Evolutionary conservation across 2,888 invertebrate species (phyloP), one percentile per base, ranked within the genome.

Genomic region (Troides oblongomaculatus): DNA sequence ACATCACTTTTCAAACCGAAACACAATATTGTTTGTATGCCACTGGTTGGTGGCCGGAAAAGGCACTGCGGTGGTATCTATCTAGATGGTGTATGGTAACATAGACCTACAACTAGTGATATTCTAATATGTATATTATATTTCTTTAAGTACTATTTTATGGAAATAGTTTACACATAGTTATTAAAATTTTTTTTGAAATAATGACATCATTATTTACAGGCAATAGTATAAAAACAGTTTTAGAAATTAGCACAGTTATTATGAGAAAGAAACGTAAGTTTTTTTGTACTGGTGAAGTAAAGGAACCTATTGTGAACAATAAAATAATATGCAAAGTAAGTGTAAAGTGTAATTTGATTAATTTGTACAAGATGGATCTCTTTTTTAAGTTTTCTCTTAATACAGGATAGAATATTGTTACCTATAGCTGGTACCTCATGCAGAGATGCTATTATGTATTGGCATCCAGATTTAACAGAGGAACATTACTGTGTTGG

Each of bases 311-410:
- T 0, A 91, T 92, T n/a, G 91, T 92, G 2, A 90, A 90, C 70
- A 89, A 92, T 70, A 92, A 92, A 85, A 87, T 92, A 62, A 90
- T 92, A 71, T 92, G 92, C 74, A 92, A 92, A 86, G 92, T 91
- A 78, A 68, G 68, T 18, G 58, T 50, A 56, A 17, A 8, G 17
- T 39, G 8, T 25, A 30, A 14, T 30, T 2, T 12, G n/a, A 7
- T 62, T 17, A 57, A 23, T 18, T 46, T 18, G 17, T 36, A 36
- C 18, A 56, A 57, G 1, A n/a, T 56, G 18, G 5, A 56, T 56
- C 10, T 21, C 56, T n/a, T 14, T 14, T 21, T 21, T n/a, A 56
- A 21, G 10, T 21, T 21, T n/a, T n/a, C 1, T 59, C 62, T 61
- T 64, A 62, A 74, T 74, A 46, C 70, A 92, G 90, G 92, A 92